Base-by-base conservation (phyloP, 2,113 vertebrate genomes). In the Rafetus swinhoei region DNA sequence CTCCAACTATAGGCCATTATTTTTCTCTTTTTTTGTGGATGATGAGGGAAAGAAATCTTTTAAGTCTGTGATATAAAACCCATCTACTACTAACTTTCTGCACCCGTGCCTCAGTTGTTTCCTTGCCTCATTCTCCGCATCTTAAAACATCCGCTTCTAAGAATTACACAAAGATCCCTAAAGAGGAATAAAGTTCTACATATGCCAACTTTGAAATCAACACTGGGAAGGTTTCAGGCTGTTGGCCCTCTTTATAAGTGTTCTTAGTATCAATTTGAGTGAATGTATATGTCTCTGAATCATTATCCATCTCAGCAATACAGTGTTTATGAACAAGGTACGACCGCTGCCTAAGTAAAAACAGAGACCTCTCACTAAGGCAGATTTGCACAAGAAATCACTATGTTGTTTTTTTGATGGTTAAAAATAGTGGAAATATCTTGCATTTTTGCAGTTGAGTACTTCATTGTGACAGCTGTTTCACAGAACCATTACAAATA, bases 401-500 rank as follows among this genome's bases (percentile, higher is more conserved):
- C 86, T 2, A 60, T 52, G 94, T 94, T 93, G n/a, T 1, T 76
- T 85, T 85, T 53, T 1, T 39, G 55, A 79, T 87, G 24, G 3
- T 85, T 86, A 65, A 60, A 50, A 92, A 92, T 88, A 65, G 5
- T 50, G 29, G 16, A 45, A 1, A 21, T 69, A 60, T 57, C 7
- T 6, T 74, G 56, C 82, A 65, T 82, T 84, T 91, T 50, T 27
- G 18, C 2, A 82, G 86, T 96, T 94, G 65, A 87, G 29, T 88
- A 82, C 59, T 54, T 92, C 86, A 79, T 16, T 90, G n/a, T 95
- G 86, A 91, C 97, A 98, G 94, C 95, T 97, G 97, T 81, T 96
- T 95, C 92, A 95, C 69, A 97, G 92, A 96, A 91, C 82, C 80
- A 82, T 96, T 97, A 89, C 94, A 94, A 96, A 93, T 93, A 79